Evolutionary conservation across 2,888 invertebrate genomes (phyloP), one percentile per base, ranked within the genome.

Genomic region (Boloria selene): DNA sequence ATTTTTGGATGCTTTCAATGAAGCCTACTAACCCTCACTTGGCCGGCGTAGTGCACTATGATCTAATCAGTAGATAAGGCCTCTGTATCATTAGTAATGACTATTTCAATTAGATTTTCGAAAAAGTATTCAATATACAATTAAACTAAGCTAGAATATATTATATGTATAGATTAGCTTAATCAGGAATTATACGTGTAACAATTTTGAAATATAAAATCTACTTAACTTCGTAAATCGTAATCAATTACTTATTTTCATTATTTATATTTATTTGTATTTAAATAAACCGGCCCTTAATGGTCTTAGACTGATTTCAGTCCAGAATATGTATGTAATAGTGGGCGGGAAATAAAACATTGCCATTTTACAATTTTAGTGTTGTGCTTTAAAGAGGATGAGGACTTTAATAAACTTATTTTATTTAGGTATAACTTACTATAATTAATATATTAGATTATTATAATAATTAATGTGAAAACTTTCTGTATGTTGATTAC

Each of bases 301-400:
- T 52, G 38, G 38, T 44, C 22, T 63, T 42, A 64, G 49, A 60
- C n/a, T 62, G 47, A 53, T 61, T 61, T 51, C 55, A 65, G 54
- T 58, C 49, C 53, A 68, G 61, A 68, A 65, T 61, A 49, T 65
- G 56, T 65, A 65, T 53, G 52, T 61, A 53, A 22, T 13, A n/a
- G 69, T 66, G 60, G 69, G 66, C 61, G 69, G 60, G 52, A 60
- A 49, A 63, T 69, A 66, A 69, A 69, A 60, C 49, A 63, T 50
- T 58, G 59, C 22, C 51, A 50, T 65, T 68, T 69, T 66, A 55
- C 59, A 52, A 63, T 54, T 13, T 13, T 56, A 59, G 55, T 69
- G 62, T 51, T 58, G 69, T 53, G 17, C 31, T 16, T 14, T 14
- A 50, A 13, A 31, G 17, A 47, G 16, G 26, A 31, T 4, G 31